A percentile compares a stretch with the other conserved stretches of the same genome.
Evolutionary conservation across 2,888 invertebrate genomes (phyloP).

Genomic region (Calliopum simillimum): DNA sequence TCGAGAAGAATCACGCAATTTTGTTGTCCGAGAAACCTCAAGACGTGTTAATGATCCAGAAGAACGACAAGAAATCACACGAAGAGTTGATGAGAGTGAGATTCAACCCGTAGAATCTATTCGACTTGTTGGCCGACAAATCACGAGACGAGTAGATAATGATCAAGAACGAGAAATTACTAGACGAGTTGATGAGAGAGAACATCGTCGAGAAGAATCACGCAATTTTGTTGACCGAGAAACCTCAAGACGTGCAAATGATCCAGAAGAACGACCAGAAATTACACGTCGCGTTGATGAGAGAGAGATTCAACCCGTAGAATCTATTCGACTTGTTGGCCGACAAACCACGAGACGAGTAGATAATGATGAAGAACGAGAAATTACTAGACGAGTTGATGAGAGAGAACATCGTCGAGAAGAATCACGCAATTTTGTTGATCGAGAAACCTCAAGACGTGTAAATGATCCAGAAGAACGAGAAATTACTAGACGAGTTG

Average conservation of each 20-base stretch:
- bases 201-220: not conserved
- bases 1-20: not conserved
- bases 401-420: not conserved
- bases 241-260: not conserved
- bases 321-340: not conserved
- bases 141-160: not conserved
- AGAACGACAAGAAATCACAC: not conserved
- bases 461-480: constrained; percentile 10
- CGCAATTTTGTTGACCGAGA: not conserved
- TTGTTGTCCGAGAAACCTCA: constrained; percentile 2
- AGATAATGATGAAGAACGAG: not conserved
- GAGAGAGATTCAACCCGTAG: not conserved
- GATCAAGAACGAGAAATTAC: constrained; percentile 8
- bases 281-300: not conserved
- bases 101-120: not conserved
- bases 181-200: not conserved
- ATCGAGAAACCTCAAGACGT: constrained; percentile 4
- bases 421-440: not conserved
- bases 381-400: not conserved
- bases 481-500: not conserved
- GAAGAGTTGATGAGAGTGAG: not conserved
- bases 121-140: not conserved
- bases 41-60: constrained; percentile 14
- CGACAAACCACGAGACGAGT: not conserved
- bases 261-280: constrained; percentile 5